phyloP scores from a whole-genome alignment of 2,797 vertebrate genomes.

The Halcyon smyrnensis region DNA sequence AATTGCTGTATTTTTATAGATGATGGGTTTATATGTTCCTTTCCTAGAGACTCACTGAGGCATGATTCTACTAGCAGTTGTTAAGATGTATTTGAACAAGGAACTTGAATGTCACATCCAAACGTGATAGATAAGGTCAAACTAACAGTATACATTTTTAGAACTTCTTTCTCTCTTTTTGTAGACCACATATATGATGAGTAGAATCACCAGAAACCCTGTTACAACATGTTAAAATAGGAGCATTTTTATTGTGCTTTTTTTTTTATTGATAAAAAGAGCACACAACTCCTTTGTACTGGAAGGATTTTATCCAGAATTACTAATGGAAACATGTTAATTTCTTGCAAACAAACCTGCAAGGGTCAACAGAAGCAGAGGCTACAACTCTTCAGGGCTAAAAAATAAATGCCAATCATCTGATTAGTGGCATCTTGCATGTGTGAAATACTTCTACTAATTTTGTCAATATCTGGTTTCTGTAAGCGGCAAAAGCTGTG shows the following conservation, averaged over 20 bases:
- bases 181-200: neutral
- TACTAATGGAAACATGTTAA: neutral
- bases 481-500: neutral
- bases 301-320: neutral
- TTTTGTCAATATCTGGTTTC: neutral
- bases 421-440: neutral
- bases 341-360: neutral
- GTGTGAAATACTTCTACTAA: neutral
- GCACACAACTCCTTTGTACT: neutral
- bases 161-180: neutral
- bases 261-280: neutral
- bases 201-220: neutral
- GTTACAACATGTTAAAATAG: neutral
- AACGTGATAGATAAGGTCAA: neutral
- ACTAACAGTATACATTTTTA: neutral
- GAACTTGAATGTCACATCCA: neutral
- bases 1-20: neutral
- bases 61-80: neutral
- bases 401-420: neutral
- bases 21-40: neutral
- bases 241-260: neutral
- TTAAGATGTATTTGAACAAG: neutral
- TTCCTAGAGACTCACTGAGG: neutral
- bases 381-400: neutral
- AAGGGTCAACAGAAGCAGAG: neutral